phyloP scores from a whole-genome alignment of 2,797 vertebrate genomes.

The Botia kubotai region DNA sequence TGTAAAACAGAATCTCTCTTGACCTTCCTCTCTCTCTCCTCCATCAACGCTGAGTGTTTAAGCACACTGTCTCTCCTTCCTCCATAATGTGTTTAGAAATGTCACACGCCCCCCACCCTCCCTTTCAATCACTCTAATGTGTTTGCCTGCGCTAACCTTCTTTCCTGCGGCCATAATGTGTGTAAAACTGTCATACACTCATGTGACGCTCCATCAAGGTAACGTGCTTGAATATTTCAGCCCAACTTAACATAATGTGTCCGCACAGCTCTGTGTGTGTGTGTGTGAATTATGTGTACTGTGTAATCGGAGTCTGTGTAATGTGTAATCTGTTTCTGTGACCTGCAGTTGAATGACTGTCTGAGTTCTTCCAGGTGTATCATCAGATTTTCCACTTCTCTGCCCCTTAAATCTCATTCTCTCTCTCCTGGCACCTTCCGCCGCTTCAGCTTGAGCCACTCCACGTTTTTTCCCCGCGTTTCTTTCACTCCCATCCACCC shows the following conservation, averaged over 20 bases:
- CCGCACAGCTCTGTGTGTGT: not conserved
- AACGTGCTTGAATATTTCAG: slow-evolving; percentile 67
- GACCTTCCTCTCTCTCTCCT: slow-evolving; percentile 64
- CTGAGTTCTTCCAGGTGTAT: slow-evolving; percentile 46
- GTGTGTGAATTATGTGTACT: slow-evolving; percentile 29
- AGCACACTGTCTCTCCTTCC: slow-evolving; percentile 71
- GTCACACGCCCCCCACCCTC: slow-evolving; percentile 69
- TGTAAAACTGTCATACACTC: slow-evolving; percentile 71
- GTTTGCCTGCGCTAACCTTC: slow-evolving; percentile 65
- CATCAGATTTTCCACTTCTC: slow-evolving; percentile 59
- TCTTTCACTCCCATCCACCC: not conserved
- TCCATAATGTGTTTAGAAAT: slow-evolving; percentile 80
- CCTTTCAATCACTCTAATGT: slow-evolving; percentile 68
- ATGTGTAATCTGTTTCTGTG: slow-evolving; percentile 53
- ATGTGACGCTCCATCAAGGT: slow-evolving; percentile 66
- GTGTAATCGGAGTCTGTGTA: slow-evolving; percentile 41
- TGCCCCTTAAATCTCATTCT: slow-evolving; percentile 38
- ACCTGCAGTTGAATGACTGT: slow-evolving; percentile 46
- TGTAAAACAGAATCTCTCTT: slow-evolving; percentile 78
- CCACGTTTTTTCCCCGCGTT: not conserved
- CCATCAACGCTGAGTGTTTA: slow-evolving; percentile 75
- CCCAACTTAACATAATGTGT: slow-evolving; percentile 21
- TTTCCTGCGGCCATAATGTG: slow-evolving; percentile 70
- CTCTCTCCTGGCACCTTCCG: slow-evolving; percentile 49
- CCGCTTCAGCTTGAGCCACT: slow-evolving; percentile 6